phyloP scores from a whole-genome alignment of 2,113 vertebrate species.

The Antechinus stuartii region DNA sequence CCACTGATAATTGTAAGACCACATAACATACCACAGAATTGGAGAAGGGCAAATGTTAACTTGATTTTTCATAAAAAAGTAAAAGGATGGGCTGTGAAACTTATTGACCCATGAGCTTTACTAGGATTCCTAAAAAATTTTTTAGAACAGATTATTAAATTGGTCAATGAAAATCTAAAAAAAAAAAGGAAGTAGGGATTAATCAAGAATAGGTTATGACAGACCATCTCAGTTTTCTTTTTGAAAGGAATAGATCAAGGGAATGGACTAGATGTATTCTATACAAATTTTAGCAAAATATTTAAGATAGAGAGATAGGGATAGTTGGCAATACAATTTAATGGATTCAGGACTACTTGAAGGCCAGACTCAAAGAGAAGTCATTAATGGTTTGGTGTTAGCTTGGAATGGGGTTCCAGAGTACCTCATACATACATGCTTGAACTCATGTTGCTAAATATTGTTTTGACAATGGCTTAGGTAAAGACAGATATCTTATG shows the following conservation, averaged over 20 bases:
- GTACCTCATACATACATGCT: neutral
- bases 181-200: neutral
- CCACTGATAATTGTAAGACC: neutral
- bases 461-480: neutral
- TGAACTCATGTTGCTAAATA: neutral
- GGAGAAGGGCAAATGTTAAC: neutral
- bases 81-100: neutral
- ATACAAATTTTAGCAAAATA: neutral
- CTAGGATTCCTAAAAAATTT: neutral
- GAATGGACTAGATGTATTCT: neutral
- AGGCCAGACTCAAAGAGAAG: neutral
- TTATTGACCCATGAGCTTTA: neutral
- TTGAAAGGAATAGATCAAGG: neutral
- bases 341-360: neutral
- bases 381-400: neutral
- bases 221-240: neutral
- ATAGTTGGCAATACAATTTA: neutral
- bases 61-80: neutral
- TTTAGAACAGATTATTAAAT: neutral
- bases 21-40: neutral
- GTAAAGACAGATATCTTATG: neutral
- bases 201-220: neutral
- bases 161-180: neutral
- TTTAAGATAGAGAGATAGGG: neutral
- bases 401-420: neutral